These are phyloP conservation scores for Gymnogyps californianus DNA, from an alignment of 2,113 vertebrate species.

Conservation along the genomic window DNA sequence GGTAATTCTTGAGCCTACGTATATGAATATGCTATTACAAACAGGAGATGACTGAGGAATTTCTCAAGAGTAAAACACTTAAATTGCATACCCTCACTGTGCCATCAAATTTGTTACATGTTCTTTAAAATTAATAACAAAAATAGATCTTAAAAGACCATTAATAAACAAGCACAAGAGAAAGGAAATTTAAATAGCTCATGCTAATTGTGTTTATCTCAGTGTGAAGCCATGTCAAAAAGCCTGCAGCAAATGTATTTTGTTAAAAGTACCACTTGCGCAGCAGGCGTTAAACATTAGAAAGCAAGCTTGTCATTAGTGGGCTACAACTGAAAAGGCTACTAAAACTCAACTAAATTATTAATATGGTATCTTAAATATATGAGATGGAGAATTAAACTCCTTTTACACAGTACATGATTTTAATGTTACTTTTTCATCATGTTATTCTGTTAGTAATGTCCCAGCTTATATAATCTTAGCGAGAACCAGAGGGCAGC, in stretches of 20 bases:
- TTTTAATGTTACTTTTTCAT: neutral
- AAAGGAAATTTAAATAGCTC: slow-evolving; percentile 62
- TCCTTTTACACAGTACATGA: neutral
- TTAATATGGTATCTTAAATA: slow-evolving; percentile 51
- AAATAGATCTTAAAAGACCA: slow-evolving; percentile 42
- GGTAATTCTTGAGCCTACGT: neutral
- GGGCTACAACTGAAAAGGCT: slow-evolving; percentile 33
- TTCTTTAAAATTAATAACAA: slow-evolving; percentile 26
- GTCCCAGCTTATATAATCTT: neutral
- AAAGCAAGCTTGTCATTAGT: slow-evolving; percentile 57
- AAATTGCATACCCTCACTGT: neutral
- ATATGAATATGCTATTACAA: neutral
- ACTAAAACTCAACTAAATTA: slow-evolving; percentile 54
- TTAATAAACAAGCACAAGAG: slow-evolving; percentile 67
- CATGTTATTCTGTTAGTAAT: neutral
- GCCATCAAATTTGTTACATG: neutral
- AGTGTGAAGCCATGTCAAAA: slow-evolving; percentile 70
- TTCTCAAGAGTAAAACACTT: neutral
- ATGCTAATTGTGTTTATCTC: slow-evolving; percentile 76
- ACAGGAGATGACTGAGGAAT: neutral
- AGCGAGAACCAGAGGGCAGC: neutral
- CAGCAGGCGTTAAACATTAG: slow-evolving; percentile 63
- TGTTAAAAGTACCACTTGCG: slow-evolving; percentile 61
- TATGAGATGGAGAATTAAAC: neutral
- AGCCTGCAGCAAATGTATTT: slow-evolving; percentile 68